Evolutionary conservation across 2,797 vertebrate genomes (phyloP).

Genomic region (Leptodactylus fallax): DNA sequence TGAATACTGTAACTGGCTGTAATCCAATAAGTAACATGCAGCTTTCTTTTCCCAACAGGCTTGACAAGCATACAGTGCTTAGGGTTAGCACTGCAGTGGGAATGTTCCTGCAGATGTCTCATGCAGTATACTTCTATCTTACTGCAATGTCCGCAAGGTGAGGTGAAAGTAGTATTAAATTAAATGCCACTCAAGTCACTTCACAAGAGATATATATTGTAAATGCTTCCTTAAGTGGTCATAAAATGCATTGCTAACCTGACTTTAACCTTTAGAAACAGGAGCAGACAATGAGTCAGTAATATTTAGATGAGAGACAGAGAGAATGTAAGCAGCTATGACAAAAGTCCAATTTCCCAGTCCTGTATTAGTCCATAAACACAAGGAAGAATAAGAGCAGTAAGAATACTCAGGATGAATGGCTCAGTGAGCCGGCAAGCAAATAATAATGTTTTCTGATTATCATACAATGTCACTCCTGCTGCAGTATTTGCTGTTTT

Average conservation of each 20-base stretch:
- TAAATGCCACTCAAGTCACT: neutral
- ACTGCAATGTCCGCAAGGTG: neutral
- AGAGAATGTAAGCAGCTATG: neutral
- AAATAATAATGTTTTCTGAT: constrained; percentile 61
- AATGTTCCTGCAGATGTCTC: neutral
- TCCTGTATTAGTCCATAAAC: constrained; percentile 25
- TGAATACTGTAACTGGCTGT: neutral
- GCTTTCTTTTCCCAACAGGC: neutral
- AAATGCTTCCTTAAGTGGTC: neutral
- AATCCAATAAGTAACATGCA: no score
- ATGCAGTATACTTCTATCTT: neutral
- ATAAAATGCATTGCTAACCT: neutral
- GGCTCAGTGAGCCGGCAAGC: constrained; percentile 47
- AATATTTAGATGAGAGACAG: neutral
- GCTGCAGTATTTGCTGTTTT: constrained; percentile 56
- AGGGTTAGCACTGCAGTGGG: neutral
- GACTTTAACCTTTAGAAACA: constrained; percentile 7
- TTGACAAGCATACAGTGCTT: neutral
- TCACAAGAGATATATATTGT: neutral
- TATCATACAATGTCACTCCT: constrained; percentile 60
- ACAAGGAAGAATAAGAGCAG: constrained; percentile 6
- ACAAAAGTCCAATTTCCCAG: constrained; percentile 1
- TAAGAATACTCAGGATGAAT: constrained; percentile 52
- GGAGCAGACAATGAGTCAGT: neutral
- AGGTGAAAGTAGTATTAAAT: neutral